phyloP scores from a whole-genome alignment of 1,140 invertebrate species.

The Piezodorus guildinii region DNA sequence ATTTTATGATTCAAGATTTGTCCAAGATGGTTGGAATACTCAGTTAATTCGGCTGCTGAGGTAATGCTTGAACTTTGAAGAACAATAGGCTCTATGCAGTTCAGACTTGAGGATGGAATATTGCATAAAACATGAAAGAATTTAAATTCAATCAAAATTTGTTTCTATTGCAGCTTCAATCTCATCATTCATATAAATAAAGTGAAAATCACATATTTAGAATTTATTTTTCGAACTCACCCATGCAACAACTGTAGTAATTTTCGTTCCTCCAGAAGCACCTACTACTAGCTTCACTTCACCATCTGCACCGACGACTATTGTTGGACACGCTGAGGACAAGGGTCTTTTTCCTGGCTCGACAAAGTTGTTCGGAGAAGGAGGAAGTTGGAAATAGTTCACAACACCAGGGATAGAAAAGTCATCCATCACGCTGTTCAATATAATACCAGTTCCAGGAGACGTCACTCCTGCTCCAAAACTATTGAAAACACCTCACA shows the following conservation, averaged over 20 bases:
- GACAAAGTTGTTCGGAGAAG: slow-evolving; percentile 72
- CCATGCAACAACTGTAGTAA: slow-evolving; percentile 66
- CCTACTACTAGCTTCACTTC: slow-evolving; percentile 61
- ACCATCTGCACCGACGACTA: slow-evolving; percentile 55
- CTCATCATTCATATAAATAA: no score
- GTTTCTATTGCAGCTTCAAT: no score
- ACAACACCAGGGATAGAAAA: slow-evolving; percentile 71
- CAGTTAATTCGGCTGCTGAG: no score
- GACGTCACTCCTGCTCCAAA: slow-evolving; percentile 63
- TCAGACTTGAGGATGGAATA: no score
- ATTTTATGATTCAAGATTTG: no score
- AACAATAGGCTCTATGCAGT: no score
- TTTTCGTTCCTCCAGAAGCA: slow-evolving; percentile 79
- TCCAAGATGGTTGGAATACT: no score
- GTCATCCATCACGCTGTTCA: slow-evolving; percentile 94
- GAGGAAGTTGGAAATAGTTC: slow-evolving; percentile 67
- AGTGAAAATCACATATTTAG: no score
- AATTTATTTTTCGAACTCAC: slow-evolving; percentile 41
- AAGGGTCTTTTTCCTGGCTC: slow-evolving; percentile 66
- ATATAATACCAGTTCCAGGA: slow-evolving; percentile 68
- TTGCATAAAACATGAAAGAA: no score
- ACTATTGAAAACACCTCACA: slow-evolving; percentile 36
- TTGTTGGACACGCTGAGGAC: slow-evolving; percentile 80
- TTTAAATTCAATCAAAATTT: no score
- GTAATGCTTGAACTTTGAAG: no score